Conservation (phyloP, 37 sponge, comb jelly and placozoan species). For the Tethya wilhelma region DNA sequence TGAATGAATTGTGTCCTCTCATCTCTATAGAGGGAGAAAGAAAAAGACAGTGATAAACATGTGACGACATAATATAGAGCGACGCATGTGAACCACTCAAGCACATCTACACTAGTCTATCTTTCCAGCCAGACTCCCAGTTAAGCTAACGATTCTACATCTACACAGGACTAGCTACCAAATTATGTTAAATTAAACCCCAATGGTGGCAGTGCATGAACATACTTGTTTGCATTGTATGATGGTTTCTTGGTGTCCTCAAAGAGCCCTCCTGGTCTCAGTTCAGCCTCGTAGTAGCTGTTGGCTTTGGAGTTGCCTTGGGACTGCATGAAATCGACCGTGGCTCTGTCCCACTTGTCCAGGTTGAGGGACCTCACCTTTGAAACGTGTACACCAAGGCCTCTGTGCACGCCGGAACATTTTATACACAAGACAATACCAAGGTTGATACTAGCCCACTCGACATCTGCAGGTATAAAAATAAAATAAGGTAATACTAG, state of each 20-base stretch:
- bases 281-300: conserved; percentile 69
- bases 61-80: no score
- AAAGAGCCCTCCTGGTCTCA: conserved; percentile 30
- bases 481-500: neutral
- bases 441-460: conserved; percentile 94
- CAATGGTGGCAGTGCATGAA: neutral
- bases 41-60: no score
- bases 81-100: no score
- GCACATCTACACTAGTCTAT: no score
- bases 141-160: no score
- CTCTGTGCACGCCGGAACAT: conserved; percentile 90
- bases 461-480: conserved; percentile 55
- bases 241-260: conserved; percentile 50
- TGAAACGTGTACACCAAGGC: conserved; percentile 88
- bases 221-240: conserved; percentile 71
- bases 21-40: conserved; percentile 51
- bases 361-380: conserved; percentile 87
- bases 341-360: conserved; percentile 76
- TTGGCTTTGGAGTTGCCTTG: conserved; percentile 83
- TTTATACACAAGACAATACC: conserved; percentile 86
- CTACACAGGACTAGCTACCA: neutral
- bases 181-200: no score
- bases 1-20: conserved; percentile 62
- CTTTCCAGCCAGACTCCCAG: no score
- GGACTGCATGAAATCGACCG: conserved; percentile 84